Conservation (phyloP, 2,113 vertebrate species). For the Heterotis niloticus region DNA sequence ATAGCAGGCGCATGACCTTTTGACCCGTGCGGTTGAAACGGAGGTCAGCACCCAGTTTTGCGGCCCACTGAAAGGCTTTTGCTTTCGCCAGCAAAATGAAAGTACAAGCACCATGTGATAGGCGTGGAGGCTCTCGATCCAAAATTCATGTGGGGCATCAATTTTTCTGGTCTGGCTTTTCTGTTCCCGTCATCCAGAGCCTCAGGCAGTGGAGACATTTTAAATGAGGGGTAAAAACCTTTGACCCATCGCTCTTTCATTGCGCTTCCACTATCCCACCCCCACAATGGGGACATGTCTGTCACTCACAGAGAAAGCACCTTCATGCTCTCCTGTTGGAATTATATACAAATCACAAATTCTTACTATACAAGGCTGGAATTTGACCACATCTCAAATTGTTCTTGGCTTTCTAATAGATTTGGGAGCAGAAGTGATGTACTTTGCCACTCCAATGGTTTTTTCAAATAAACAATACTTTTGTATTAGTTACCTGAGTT, state of each 20-base stretch:
- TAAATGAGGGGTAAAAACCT: slow-evolving; percentile 38
- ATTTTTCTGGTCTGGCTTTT: not conserved
- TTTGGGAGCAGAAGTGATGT: too few species aligned
- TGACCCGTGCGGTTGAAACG: slow-evolving; percentile 57
- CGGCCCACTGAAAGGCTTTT: slow-evolving; percentile 21
- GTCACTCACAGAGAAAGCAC: not conserved
- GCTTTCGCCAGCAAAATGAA: not conserved
- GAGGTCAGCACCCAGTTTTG: slow-evolving; percentile 48
- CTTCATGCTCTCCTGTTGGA: not conserved
- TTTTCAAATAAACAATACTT: not conserved
- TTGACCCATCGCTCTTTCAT: slow-evolving; percentile 48
- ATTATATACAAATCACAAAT: not conserved
- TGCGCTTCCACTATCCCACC: slow-evolving; percentile 33
- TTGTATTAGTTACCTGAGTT: not conserved
- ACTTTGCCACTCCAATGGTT: not conserved
- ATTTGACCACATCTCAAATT: too few species aligned
- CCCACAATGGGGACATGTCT: slow-evolving; percentile 34
- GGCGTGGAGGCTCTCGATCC: slow-evolving; percentile 35
- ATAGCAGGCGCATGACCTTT: slow-evolving; percentile 49
- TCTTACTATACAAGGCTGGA: not conserved
- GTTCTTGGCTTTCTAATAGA: too few species aligned
- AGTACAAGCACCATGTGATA: slow-evolving; percentile 18
- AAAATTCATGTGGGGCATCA: slow-evolving; percentile 22
- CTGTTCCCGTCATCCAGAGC: slow-evolving; percentile 38
- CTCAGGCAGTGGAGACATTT: slow-evolving; percentile 39